These are phyloP conservation scores for Oligia latruncula DNA, from an alignment of 2,888 invertebrate species.

Conservation along the genomic window DNA sequence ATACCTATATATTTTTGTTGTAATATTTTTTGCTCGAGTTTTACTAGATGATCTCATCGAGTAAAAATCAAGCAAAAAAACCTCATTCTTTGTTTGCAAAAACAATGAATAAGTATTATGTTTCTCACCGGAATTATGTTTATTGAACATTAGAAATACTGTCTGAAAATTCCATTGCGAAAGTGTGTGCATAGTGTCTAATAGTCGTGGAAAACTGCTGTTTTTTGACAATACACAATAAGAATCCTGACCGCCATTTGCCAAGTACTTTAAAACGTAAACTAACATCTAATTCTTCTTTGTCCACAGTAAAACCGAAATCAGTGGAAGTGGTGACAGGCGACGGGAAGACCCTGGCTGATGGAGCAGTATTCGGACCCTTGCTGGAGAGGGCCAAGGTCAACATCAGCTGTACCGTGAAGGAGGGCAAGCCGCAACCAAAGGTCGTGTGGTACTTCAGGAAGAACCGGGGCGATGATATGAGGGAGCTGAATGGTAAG, in stretches of 20 bases:
- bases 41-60: no score
- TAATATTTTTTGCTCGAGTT: no score
- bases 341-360: slow-evolving; percentile 91
- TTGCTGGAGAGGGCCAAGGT: slow-evolving; percentile 92
- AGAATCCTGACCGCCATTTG: neutral
- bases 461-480: slow-evolving; percentile 88
- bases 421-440: slow-evolving; percentile 96
- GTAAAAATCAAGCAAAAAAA: no score
- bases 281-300: slow-evolving; percentile 51
- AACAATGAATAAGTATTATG: neutral
- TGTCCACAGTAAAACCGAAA: slow-evolving; percentile 94
- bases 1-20: neutral
- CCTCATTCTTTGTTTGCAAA: no score
- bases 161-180: neutral
- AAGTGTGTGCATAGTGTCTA: neutral
- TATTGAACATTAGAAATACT: neutral
- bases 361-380: slow-evolving; percentile 92
- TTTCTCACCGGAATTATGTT: neutral
- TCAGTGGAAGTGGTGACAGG: slow-evolving; percentile 93
- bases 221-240: neutral
- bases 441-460: slow-evolving; percentile 96
- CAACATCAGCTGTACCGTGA: slow-evolving; percentile 93
- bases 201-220: neutral
- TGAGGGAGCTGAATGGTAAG: slow-evolving; percentile 87
- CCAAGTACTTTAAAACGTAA: neutral